A percentile compares a stretch with the other conserved stretches of the same genome.
These are phyloP conservation scores for Tonatia bakeri DNA, from an alignment of 2,113 vertebrate species.

Conservation along the genomic window DNA sequence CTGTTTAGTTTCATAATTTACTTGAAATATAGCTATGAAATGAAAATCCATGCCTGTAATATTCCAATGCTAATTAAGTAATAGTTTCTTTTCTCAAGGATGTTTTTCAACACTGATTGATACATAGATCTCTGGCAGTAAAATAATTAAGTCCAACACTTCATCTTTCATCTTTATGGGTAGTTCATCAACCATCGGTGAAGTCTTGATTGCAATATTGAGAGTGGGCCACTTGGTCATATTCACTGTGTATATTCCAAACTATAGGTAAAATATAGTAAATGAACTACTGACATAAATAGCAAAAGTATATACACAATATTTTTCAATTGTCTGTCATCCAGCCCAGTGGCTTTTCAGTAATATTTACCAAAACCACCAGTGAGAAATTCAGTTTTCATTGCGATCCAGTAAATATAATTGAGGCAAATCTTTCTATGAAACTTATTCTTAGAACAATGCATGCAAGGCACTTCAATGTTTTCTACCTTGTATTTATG, in stretches of 20 bases:
- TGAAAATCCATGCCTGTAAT: conserved; percentile 51
- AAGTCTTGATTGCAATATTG: background rate
- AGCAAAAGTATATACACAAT: background rate
- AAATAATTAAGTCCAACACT: conserved; percentile 47
- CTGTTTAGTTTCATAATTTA: conserved; percentile 60
- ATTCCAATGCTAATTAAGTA: conserved; percentile 61
- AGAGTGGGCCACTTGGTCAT: background rate
- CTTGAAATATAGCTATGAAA: conserved; percentile 67
- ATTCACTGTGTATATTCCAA: background rate
- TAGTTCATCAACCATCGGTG: conserved; percentile 20
- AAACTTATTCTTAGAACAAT: background rate
- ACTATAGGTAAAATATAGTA: background rate
- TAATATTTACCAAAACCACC: background rate
- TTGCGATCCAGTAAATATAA: background rate
- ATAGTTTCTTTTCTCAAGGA: conserved; percentile 37
- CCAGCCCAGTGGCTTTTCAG: background rate
- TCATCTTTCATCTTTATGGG: background rate
- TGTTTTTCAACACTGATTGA: conserved; percentile 43
- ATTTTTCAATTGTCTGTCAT: background rate
- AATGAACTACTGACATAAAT: background rate
- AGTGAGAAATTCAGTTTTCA: background rate
- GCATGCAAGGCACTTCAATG: background rate
- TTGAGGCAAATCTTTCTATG: background rate
- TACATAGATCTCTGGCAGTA: conserved; percentile 54
- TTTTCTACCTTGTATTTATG: background rate